A percentile compares a stretch with the other conserved stretches of the same genome.
Conservation (phyloP, 1,140 invertebrate species). For the Lamellibrachia luymesi region DNA sequence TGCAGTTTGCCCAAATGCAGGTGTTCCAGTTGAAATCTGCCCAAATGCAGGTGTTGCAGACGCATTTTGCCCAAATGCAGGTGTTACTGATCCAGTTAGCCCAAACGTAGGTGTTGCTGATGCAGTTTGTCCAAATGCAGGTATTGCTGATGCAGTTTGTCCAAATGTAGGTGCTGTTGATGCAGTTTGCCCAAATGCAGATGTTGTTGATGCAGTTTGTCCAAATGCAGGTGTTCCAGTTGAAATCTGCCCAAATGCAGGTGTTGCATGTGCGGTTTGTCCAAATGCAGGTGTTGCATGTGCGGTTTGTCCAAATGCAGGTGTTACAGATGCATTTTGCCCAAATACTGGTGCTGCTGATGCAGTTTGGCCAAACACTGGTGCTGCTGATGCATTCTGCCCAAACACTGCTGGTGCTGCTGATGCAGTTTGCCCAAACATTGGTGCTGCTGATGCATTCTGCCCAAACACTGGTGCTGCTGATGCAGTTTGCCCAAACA, state of each 20-base stretch:
- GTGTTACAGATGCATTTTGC: constrained; percentile 1
- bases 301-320: constrained; percentile 12
- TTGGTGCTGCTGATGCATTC: not conserved
- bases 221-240: constrained; percentile 11
- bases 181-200: constrained; percentile 17
- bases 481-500: not conserved
- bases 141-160: not conserved
- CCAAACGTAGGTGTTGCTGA: not conserved
- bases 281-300: constrained; percentile 20
- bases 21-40: too few relatives aligned
- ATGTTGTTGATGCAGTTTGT: not conserved
- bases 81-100: not conserved
- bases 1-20: not conserved
- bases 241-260: constrained; percentile 24
- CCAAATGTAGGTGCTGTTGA: not conserved
- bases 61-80: constrained; percentile 24
- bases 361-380: too few relatives aligned
- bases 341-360: too few relatives aligned
- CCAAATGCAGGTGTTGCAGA: not conserved
- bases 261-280: constrained; percentile 15
- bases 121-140: not conserved
- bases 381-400: too few relatives aligned
- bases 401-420: too few relatives aligned
- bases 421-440: too few relatives aligned
- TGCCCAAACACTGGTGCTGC: not conserved